Evolutionary conservation across 2,888 invertebrate species (phyloP).

Genomic region (Dromius quadrimaculatus): DNA sequence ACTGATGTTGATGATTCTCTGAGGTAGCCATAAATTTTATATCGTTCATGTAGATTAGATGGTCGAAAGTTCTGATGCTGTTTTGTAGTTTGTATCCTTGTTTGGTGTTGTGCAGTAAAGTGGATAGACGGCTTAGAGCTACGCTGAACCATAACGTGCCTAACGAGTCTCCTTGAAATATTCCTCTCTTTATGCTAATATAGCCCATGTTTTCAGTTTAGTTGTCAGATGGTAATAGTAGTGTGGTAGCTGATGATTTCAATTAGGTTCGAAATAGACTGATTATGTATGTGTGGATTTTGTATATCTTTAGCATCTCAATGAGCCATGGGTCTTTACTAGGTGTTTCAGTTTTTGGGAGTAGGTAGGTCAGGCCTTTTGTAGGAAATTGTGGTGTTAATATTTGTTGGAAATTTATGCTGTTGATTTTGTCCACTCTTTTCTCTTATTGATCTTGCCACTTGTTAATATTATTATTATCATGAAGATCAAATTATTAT

Average conservation of each 20-base stretch:
- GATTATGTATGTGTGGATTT: not conserved
- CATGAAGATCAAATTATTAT: too few relatives aligned
- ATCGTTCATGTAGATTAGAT: conserved; percentile 54
- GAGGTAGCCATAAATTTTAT: conserved; percentile 52
- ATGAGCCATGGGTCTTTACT: conserved; percentile 1
- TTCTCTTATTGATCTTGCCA: too few relatives aligned
- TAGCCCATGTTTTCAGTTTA: not conserved
- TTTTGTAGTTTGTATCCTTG: conserved; percentile 1
- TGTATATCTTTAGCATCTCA: not conserved
- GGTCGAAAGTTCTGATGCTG: conserved; percentile 22
- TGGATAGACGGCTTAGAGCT: conserved; percentile 43
- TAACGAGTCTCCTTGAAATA: conserved; percentile 19
- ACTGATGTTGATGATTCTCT: conserved; percentile 28
- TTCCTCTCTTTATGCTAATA: conserved; percentile 15
- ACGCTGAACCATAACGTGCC: conserved; percentile 51
- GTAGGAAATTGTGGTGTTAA: too few relatives aligned
- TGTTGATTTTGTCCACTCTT: too few relatives aligned
- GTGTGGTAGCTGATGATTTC: too few relatives aligned
- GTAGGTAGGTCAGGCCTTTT: too few relatives aligned
- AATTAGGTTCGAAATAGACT: not conserved
- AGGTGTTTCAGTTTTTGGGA: too few relatives aligned
- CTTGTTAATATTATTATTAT: too few relatives aligned
- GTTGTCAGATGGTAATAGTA: not conserved
- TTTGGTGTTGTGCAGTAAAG: conserved; percentile 17
- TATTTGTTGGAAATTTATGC: too few relatives aligned